These are phyloP conservation scores for Ormia ochracea DNA, from an alignment of 2,888 invertebrate genomes.

Conservation along the genomic window DNA sequence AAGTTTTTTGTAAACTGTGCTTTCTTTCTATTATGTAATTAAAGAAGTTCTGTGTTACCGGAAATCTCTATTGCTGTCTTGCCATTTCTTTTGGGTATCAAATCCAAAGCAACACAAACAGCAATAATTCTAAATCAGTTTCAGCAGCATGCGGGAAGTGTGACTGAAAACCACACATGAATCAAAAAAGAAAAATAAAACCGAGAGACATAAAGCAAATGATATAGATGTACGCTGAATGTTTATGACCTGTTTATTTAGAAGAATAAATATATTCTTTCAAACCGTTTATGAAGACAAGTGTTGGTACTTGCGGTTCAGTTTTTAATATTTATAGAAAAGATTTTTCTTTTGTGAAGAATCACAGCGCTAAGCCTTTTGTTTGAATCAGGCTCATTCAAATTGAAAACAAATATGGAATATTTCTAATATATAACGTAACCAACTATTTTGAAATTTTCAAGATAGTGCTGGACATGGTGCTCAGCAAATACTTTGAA, in stretches of 20 bases:
- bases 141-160: slow-evolving; percentile 43
- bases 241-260: slow-evolving; percentile 37
- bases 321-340: slow-evolving; percentile 19
- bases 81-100: slow-evolving; percentile 12
- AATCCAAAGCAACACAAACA: slow-evolving; percentile 19
- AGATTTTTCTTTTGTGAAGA: slow-evolving; percentile 31
- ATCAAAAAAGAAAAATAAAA: not conserved
- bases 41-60: slow-evolving; percentile 18
- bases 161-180: slow-evolving; percentile 36
- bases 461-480: too few species aligned
- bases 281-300: slow-evolving; percentile 13
- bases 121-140: slow-evolving; percentile 27
- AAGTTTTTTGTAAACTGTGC: not conserved
- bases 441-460: too few species aligned
- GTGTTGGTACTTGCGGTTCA: slow-evolving; percentile 18
- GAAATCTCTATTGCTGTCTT: slow-evolving; percentile 43
- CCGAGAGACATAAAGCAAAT: not conserved
- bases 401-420: not conserved
- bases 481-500: too few species aligned
- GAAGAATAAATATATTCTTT: slow-evolving; percentile 24
- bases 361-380: slow-evolving; percentile 16
- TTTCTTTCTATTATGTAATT: slow-evolving; percentile 21
- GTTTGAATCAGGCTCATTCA: slow-evolving; percentile 11
- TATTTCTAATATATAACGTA: not conserved
- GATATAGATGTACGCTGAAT: too few species aligned